phyloP scores from a whole-genome alignment of 2,113 vertebrate genomes.

The Nibea coibor region DNA sequence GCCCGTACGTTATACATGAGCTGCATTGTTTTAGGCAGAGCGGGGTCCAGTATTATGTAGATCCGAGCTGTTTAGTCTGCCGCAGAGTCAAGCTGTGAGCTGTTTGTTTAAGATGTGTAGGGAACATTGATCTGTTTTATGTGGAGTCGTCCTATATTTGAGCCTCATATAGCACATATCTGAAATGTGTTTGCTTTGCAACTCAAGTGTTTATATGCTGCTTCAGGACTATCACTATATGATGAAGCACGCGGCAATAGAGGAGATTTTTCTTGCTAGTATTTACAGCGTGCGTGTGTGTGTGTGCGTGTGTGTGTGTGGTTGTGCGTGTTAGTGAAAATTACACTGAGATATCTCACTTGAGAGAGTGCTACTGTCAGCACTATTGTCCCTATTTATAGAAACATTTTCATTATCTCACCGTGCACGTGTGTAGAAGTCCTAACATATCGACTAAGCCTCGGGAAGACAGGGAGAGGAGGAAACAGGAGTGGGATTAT shows the following conservation, averaged over 20 bases:
- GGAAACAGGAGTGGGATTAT: slow-evolving; percentile 69
- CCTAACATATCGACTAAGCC: slow-evolving; percentile 73
- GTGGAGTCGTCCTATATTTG: slow-evolving; percentile 39
- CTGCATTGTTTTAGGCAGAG: slow-evolving; percentile 17
- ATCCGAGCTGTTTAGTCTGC: slow-evolving; percentile 51
- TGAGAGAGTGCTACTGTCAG: slow-evolving; percentile 80
- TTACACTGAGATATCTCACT: slow-evolving; percentile 79
- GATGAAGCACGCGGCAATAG: slow-evolving; percentile 59
- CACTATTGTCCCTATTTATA: slow-evolving; percentile 83
- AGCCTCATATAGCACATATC: slow-evolving; percentile 51
- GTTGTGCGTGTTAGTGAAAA: slow-evolving; percentile 57
- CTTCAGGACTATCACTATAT: slow-evolving; percentile 59
- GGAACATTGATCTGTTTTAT: slow-evolving; percentile 49
- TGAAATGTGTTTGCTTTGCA: slow-evolving; percentile 69
- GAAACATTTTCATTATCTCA: slow-evolving; percentile 84
- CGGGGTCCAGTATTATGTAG: slow-evolving; percentile 41
- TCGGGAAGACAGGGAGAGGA: slow-evolving; percentile 50
- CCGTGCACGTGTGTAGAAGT: slow-evolving; percentile 67
- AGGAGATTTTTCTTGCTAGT: slow-evolving; percentile 49
- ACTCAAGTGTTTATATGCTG: slow-evolving; percentile 64
- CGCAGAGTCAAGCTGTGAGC: slow-evolving; percentile 35
- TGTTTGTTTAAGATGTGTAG: slow-evolving; percentile 58
- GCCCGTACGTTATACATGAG: slow-evolving; percentile 32
- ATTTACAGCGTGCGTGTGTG: slow-evolving; percentile 44
- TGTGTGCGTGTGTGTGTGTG: slow-evolving; percentile 18